Evolutionary conservation across 30 jellyfish, hydroid and myxozoan genomes (phyloP), one percentile per base, ranked within the genome.

Genomic region (Aurelia aurita complex sp. Pacific): DNA sequence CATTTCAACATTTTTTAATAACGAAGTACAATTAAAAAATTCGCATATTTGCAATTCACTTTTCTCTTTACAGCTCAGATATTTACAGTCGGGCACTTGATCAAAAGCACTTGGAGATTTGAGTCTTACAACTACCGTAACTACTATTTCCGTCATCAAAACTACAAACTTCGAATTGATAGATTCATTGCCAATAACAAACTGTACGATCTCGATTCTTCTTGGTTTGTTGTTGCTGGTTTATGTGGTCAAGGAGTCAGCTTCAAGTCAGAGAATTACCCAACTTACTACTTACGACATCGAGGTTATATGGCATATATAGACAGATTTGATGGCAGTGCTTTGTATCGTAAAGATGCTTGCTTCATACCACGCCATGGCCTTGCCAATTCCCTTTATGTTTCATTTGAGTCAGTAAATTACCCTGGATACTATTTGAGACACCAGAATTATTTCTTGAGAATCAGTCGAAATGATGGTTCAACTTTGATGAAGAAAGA

Each of bases 161-260:
- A 14, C 64, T 19, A 8, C 11, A 34, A 32, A 69, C 16, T 69
- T 18, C 19, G 79, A 10, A 69, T 69, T n/a, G 79, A 69, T 42
- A 69, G 17, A 69, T 69, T 18, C 14, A 11, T 33, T 10, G 60
- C 18, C 10, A 69, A 34, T 9, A 69, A 19, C 33, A 13, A 46
- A 46, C 79, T 69, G 9, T 69, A 16, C 65, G 36, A 33, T 34
- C 60, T 69, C 2, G 79, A 73, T 50, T 38, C 71, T 15, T 19
- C 68, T 5, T 73, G 68, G 68, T 0, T 38, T 14, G 40, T 73
- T 38, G 84, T 38, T 19, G 17, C 42, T 38, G 84, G 84, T 13
- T 50, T 73, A n/a, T n/a, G 42, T 38, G 84, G 84, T 52, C 84
- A 52, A 13, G 84, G 84, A 50, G 12, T 52, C 33, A 73, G 84